These are phyloP conservation scores for Mungos mungo DNA, from an alignment of 2,113 vertebrate genomes.

Conservation along the genomic window DNA sequence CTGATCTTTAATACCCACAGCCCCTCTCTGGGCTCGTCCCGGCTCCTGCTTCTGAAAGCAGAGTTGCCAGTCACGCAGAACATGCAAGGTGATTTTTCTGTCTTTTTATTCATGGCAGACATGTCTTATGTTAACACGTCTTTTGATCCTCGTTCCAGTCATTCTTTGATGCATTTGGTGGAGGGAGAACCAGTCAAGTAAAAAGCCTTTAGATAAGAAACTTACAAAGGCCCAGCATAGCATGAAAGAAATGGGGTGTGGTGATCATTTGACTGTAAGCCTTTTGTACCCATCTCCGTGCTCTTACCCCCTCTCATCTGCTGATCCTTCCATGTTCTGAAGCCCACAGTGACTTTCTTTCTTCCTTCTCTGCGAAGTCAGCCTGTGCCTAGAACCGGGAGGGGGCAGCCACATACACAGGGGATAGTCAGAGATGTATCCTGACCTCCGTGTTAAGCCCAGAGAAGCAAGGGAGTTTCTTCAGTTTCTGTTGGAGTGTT, in stretches of 20 bases:
- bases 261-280: accelerated
- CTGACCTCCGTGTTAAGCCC: neutral
- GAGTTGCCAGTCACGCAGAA: neutral
- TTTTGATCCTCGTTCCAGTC: neutral
- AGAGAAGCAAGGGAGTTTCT: neutral
- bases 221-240: neutral
- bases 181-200: neutral
- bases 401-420: neutral
- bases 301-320: neutral
- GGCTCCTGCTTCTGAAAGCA: neutral
- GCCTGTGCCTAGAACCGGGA: neutral
- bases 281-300: neutral
- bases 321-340: neutral
- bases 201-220: neutral
- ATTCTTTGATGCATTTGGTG: neutral
- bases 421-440: neutral
- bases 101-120: neutral
- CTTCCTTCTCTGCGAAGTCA: neutral
- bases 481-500: neutral
- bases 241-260: neutral
- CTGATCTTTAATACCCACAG: too few relatives aligned
- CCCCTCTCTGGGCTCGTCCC: neutral
- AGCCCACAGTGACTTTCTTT: neutral
- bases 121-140: neutral
- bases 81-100: neutral